Evolutionary conservation across 2,113 vertebrate species (phyloP).

Genomic region (Myodes glareolus): DNA sequence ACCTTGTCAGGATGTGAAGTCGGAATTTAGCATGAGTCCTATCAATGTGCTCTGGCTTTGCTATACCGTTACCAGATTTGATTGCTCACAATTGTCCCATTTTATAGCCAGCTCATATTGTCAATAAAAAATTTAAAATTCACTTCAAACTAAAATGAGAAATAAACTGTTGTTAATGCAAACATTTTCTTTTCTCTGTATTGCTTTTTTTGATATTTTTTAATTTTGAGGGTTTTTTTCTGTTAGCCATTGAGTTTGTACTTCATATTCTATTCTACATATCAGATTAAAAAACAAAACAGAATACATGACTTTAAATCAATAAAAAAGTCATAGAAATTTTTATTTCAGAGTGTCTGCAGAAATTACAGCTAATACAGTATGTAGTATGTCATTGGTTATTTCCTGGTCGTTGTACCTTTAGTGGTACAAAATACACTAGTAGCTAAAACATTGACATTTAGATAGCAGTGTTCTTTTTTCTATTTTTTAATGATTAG

Average conservation of each 20-base stretch:
- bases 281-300: constrained; percentile 12
- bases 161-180: neutral
- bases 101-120: constrained; percentile 44
- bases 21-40: constrained; percentile 27
- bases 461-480: neutral
- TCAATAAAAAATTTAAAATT: constrained; percentile 56
- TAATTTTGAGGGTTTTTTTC: neutral
- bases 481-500: neutral
- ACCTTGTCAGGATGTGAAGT: constrained; percentile 40
- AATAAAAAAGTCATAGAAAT: neutral
- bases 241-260: neutral
- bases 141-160: constrained; percentile 23
- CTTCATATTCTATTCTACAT: neutral
- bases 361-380: neutral
- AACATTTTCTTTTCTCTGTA: neutral
- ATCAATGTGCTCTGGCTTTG: neutral
- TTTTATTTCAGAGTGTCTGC: neutral
- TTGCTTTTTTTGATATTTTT: neutral
- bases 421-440: neutral
- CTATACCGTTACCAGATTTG: neutral
- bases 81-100: constrained; percentile 38
- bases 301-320: neutral
- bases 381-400: neutral
- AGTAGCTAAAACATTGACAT: neutral
- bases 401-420: neutral